A percentile compares a stretch with the other conserved stretches of the same genome.
These are phyloP conservation scores for Trachelus tabidus DNA, from an alignment of 2,888 invertebrate species.

Conservation along the genomic window DNA sequence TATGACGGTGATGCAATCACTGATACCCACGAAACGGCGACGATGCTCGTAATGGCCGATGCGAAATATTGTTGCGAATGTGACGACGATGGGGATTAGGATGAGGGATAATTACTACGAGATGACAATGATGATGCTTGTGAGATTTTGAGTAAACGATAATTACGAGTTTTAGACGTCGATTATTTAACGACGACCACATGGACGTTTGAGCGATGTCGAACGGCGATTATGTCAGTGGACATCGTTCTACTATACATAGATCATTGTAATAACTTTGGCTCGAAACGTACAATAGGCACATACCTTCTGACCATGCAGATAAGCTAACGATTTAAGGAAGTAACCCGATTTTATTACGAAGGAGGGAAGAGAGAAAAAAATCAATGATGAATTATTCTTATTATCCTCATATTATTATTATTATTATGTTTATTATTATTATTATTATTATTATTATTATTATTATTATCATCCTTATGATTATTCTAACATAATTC, in stretches of 20 bases:
- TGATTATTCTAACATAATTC: slow-evolving; percentile 56
- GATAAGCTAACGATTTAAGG: slow-evolving; percentile 39
- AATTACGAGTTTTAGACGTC: not conserved
- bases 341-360: slow-evolving; percentile 48
- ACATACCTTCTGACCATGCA: slow-evolving; percentile 38
- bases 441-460: slow-evolving; percentile 55
- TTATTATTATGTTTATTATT: slow-evolving; percentile 39
- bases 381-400: slow-evolving; percentile 14
- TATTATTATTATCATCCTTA: slow-evolving; percentile 55
- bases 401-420: slow-evolving; percentile 23
- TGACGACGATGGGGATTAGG: not conserved
- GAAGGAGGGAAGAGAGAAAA: slow-evolving; percentile 28
- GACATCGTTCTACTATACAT: slow-evolving; percentile 29
- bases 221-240: slow-evolving; percentile 12
- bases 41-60: not conserved
- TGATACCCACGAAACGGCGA: not conserved
- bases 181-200: slow-evolving; percentile 10
- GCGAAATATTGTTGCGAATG: not conserved
- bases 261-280: slow-evolving; percentile 37
- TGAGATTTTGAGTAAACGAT: not conserved
- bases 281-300: slow-evolving; percentile 47
- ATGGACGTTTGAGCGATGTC: not conserved
- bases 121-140: not conserved
- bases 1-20: not conserved
- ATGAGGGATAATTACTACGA: not conserved